Base-by-base conservation (phyloP, 2,888 invertebrate genomes). In the Tetragonisca angustula region DNA sequence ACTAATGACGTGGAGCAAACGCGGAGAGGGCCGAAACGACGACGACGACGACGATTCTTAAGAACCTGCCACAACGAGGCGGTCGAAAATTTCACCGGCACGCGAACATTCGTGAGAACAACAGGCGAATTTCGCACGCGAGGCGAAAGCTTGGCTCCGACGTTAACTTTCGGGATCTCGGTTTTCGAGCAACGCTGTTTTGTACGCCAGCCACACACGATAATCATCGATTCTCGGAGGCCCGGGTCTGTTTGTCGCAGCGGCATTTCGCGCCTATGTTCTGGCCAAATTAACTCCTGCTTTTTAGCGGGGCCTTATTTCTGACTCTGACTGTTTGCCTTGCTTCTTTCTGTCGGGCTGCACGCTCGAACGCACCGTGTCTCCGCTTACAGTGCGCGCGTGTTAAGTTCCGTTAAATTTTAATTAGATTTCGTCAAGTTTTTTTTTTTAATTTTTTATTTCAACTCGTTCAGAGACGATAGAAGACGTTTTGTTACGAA, bases 1-100 rank as follows among this genome's bases (percentile, higher is more conserved):
- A 75, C 79, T 89, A 89, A 89, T 89, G 85, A 88, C 83, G 87
- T 72, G 76, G 67, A 61, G 61, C 64, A 67, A 64, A 56, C 59
- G 32, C 78, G 9, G 43, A 49, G 49, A 73, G 68, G 68, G 54
- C 24, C 36, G 52, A 67, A 43, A 43, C 32, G 32, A 32, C 27
- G 27, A 27, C 27, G 27, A 32, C 32, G 32, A 2, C 36, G 36
- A 64, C 11, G 43, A 24, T 76, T 78, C 36, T 81, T 84, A 85
- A 87, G 85, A 81, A 77, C 36, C 68, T 24, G 49, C 65, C 83
- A 83, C 84, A 83, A 75, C 77, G 43, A 27, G 50, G 52, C 17
- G 32, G 50, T 24, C 65, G 80, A 71, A 71, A 77, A 67, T 71
- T 67, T 70, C 24, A 32, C 24, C 21, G 21, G 11, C 52, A 15